Evolutionary conservation across 2,888 invertebrate species (phyloP).

Genomic region (Neoitamus cyanurus): DNA sequence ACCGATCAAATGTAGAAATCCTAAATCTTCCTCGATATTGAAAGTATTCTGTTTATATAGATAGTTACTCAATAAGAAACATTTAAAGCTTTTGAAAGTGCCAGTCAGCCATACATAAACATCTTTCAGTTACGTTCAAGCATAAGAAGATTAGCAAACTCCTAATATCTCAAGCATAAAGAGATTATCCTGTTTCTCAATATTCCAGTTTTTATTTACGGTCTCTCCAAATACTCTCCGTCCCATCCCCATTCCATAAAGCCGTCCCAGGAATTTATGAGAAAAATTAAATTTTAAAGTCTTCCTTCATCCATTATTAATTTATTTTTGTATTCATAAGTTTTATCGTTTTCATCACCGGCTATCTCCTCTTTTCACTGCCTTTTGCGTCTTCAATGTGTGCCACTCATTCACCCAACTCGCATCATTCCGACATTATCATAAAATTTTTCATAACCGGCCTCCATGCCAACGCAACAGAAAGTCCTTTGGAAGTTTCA

Average conservation of each 20-base stretch:
- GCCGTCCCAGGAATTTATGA: background rate
- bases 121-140: background rate
- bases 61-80: background rate
- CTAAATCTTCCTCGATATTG: too few species aligned
- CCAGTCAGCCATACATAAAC: background rate
- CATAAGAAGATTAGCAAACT: background rate
- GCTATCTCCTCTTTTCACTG: background rate
- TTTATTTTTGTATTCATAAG: background rate
- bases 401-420: background rate
- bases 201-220: background rate
- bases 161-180: background rate
- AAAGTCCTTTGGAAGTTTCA: background rate
- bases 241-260: background rate
- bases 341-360: background rate
- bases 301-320: background rate
- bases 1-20: too few species aligned
- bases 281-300: background rate
- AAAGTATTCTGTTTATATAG: too few species aligned
- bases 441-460: constrained; percentile 5
- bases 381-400: background rate
- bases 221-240: background rate
- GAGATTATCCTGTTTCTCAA: background rate
- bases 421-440: background rate
- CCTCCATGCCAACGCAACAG: background rate
- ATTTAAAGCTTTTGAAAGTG: background rate